Evolutionary conservation across 35 echinoderm and acorn worm species (phyloP), one percentile per base, ranked within the genome.

Genomic region (Ophiothrix spiculata): DNA sequence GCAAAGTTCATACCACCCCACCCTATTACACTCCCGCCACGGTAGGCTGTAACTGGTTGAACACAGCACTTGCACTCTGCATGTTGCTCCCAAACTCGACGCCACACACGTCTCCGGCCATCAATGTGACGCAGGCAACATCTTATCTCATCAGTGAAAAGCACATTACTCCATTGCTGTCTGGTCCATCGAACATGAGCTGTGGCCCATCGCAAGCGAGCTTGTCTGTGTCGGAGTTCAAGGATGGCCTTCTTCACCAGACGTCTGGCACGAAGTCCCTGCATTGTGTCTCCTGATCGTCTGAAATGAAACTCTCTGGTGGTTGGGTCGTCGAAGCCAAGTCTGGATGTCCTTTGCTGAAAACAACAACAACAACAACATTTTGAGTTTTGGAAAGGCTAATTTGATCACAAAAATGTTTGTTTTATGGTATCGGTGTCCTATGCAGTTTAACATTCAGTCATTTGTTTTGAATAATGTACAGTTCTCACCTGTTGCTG

Each of bases 191-290:
- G 60, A 69, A 69, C 60, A 69, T 69, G 23, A 69, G 60, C 60
- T 69, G 6, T 69, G 60, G 60, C 8, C 60, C 60, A 69, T 69
- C 25, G 60, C 60, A 69, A 25, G 29, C 60, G 60, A 69, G 60
- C 60, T 69, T 69, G 60, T 69, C 60, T 69, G 60, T 69, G 60
- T 69, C 60, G 60, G 60, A 69, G 10, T 69, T 54, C 45, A 54
- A 54, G 45, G 45, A 54, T 54, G 21, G 8, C 21, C 45, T 21
- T 69, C 1, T 69, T 69, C 60, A 69, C 60, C 29, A 69, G 60
- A 69, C 25, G 8, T 69, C 25, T 8, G 23, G 4, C 25, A 69
- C 23, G 60, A 12, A 12, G 60, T 69, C 45, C 60, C 60, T 25
- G 23, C 60, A 69, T 25, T 69, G 60, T 69, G 4, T 28, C 2